Base-by-base conservation (phyloP, 1,140 invertebrate genomes). In the Diabrotica virgifera region DNA sequence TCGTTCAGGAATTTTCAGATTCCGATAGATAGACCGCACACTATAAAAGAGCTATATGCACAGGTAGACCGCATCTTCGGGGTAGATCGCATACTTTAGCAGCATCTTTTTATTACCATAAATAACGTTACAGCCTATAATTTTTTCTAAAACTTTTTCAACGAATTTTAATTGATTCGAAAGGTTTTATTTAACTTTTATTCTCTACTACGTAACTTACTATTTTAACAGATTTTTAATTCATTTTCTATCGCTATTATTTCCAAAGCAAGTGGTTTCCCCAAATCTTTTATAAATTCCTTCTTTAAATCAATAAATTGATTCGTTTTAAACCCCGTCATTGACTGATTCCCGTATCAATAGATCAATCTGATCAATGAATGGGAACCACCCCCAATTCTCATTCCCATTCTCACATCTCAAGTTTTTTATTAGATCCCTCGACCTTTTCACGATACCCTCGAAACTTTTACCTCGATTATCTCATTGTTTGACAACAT, bases 401-500 rank as follows among this genome's bases (percentile, higher is more conserved):
- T n/a, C 4, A 51, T 59, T 46, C 58, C 14, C 38, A 50, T 59
- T 59, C 37, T 59, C 37, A 50, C 12, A 14, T 51, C 14, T 24
- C 37, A 59, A 8, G 12, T 57, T 57, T 36, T 57, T 37, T 24
- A 57, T 36, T 57, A 6, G 12, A 36, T 57, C 10, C 24, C 35
- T 10, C 36, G n/a, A n/a, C 5, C 10, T 57, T 37, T n/a, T 11
- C 36, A 10, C 55, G 6, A 35, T 36, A 57, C 55, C 55, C 35
- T 59, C 50, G 12, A 50, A 24, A 50, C 38, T 37, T 35, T 50
- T 40, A 37, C 58, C 58, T 50, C 37, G 36, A 40, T 59, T 10
- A 40, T 54, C n/a, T n/a, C 60, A 62, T 62, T 62, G 60, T 62
- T 62, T 62, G 60, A 11, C 60, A 62, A 62, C 60, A 62, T 62